Base-by-base conservation (phyloP, 30 jellyfish, hydroid and myxozoan genomes). In the Turritopsis dohrnii region DNA sequence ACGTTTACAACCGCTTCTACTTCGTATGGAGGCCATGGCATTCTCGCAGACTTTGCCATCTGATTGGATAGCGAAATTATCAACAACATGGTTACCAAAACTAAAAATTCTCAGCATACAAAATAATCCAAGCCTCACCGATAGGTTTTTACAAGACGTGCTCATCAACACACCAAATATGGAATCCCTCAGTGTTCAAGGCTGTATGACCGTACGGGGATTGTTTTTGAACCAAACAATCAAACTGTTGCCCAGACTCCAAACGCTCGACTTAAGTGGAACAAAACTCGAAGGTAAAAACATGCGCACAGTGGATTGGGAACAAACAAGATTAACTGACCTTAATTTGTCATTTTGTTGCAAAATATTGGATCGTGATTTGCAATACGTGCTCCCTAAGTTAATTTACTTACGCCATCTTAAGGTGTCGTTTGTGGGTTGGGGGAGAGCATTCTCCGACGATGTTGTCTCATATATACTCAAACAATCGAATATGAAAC, bases 331-430 rank as follows among this genome's bases (percentile, higher is more conserved):
- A 79, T 20, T 79, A 24, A 29, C 29, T 17, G 30, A 24, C 80
- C 80, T 79, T 8, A 79, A 53, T 52, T 25, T 79, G 22, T 79
- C 85, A 29, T 79, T 79, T 29, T 79, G 85, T 79, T 79, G 85
- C 52, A 79, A 79, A 79, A 18, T 79, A 0, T 7, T 21, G 17
- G 30, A 16, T 20, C 23, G 18, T 79, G 85, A 79, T 79, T 20
- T 79, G 28, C 30, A 52, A 28, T 18, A 30, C 53, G 52, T 79
- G 28, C 26, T 79, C 24, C 1, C 85, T 23, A 79, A 53, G 28
- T 18, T 79, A 0, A 53, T 8, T 23, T 41, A 54, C 22, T 79
- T 79, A 29, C 29, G 22, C 29, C 76, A 79, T 21, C 28, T 79
- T 7, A 23, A 24, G 26, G 85, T 25, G 13, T 79, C 81, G 16